Conservation (phyloP, 2,113 vertebrate species). For the Carollia perspicillata region DNA sequence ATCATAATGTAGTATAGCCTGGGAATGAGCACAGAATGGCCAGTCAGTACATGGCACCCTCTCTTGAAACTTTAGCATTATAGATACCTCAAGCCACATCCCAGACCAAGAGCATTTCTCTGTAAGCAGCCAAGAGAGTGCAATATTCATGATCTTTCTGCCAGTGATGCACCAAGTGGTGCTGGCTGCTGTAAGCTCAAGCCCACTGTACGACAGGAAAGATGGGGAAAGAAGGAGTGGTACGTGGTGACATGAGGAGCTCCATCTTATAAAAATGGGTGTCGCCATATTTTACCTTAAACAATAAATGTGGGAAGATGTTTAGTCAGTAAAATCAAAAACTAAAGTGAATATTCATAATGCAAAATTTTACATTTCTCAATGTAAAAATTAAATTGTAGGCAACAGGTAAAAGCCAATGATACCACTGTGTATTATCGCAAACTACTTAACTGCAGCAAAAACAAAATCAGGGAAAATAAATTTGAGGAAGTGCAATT, state of each 20-base stretch:
- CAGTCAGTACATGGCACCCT: background rate
- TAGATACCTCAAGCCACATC: background rate
- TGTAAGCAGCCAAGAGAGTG: background rate
- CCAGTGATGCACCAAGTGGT: background rate
- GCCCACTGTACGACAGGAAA: background rate
- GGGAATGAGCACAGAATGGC: background rate
- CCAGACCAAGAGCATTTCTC: background rate
- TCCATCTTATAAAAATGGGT: background rate
- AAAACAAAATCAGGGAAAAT: conserved; percentile 62
- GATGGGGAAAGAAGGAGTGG: background rate
- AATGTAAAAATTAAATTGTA: conserved; percentile 61
- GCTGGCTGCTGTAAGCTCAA: background rate
- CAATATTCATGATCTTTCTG: background rate
- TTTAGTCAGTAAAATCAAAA: background rate
- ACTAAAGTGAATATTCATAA: background rate
- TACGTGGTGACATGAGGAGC: background rate
- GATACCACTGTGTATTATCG: conserved; percentile 43
- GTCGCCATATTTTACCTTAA: background rate
- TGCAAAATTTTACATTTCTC: conserved; percentile 39
- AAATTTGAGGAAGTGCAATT: conserved; percentile 60
- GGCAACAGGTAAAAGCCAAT: conserved; percentile 53
- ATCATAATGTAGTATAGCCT: background rate
- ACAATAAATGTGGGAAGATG: background rate
- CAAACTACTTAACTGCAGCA: conserved; percentile 42
- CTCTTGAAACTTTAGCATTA: background rate